A percentile compares a stretch with the other conserved stretches of the same genome.
Evolutionary conservation across 2,888 invertebrate species (phyloP).

Genomic region (Sepioteuthis lessoniana): DNA sequence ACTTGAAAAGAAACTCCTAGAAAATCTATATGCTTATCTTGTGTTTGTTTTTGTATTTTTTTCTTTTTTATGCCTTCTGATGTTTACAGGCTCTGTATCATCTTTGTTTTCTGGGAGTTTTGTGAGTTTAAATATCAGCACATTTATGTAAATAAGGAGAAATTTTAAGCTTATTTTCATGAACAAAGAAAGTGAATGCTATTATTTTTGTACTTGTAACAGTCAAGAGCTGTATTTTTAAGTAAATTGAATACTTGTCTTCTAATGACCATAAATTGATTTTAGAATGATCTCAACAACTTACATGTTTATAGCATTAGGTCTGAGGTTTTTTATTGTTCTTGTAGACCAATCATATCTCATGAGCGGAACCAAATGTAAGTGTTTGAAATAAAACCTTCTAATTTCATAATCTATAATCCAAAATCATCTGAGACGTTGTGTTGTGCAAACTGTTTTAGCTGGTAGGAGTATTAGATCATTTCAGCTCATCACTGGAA

Average conservation of each 20-base stretch:
- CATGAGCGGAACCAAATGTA: slow-evolving; percentile 47
- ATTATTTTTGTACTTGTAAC: background rate
- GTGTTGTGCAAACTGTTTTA: slow-evolving; percentile 43
- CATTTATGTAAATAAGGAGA: background rate
- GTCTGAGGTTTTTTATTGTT: slow-evolving; percentile 46
- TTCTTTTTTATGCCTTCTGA: background rate
- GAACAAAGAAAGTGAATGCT: background rate
- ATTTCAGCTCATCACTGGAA: slow-evolving; percentile 11
- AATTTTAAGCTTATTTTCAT: background rate
- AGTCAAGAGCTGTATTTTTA: background rate
- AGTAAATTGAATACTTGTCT: background rate
- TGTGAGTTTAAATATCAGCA: background rate
- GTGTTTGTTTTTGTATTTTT: background rate
- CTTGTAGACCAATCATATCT: slow-evolving; percentile 45
- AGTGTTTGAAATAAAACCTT: slow-evolving; percentile 41
- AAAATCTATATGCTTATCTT: background rate
- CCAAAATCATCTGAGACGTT: slow-evolving; percentile 7
- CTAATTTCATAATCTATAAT: slow-evolving; percentile 38
- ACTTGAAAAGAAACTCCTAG: background rate
- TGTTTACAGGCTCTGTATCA: background rate
- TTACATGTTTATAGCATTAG: slow-evolving; percentile 21
- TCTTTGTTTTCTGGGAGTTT: background rate
- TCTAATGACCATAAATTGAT: background rate
- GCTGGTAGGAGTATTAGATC: background rate
- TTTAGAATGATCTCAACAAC: background rate